Evolutionary conservation across 2,888 invertebrate genomes (phyloP).

Genomic region (Oithona nana): DNA sequence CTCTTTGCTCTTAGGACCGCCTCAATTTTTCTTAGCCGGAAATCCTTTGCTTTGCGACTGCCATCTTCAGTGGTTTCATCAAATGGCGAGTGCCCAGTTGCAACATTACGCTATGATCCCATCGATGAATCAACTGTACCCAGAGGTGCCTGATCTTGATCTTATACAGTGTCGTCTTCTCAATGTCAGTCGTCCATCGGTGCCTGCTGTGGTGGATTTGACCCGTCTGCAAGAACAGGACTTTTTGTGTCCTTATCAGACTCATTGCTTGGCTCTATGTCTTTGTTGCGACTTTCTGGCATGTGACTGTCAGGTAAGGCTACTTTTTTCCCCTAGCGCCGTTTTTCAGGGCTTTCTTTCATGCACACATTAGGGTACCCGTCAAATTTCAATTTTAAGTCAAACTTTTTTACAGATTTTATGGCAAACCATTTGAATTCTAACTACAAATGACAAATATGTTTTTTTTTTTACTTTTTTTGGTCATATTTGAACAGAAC

Average conservation of each 20-base stretch:
- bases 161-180: slow-evolving; percentile 45
- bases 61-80: slow-evolving; percentile 65
- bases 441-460: too few species aligned
- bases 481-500: too few species aligned
- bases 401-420: too few species aligned
- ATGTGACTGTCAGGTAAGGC: slow-evolving; percentile 61
- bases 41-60: slow-evolving; percentile 72
- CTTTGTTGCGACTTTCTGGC: slow-evolving; percentile 77
- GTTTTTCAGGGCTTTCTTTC: too few species aligned
- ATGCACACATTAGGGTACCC: too few species aligned
- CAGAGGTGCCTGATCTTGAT: slow-evolving; percentile 58
- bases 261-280: slow-evolving; percentile 64
- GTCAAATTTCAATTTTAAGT: too few species aligned
- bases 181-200: not conserved
- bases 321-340: too few species aligned
- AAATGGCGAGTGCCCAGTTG: slow-evolving; percentile 49
- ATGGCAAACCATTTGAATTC: too few species aligned
- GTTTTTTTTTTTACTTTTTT: too few species aligned
- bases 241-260: slow-evolving; percentile 59
- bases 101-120: slow-evolving; percentile 29
- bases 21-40: slow-evolving; percentile 59
- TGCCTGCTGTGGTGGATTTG: slow-evolving; percentile 10
- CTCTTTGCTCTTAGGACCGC: slow-evolving; percentile 40
- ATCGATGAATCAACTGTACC: slow-evolving; percentile 31
- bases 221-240: slow-evolving; percentile 23